phyloP scores from a whole-genome alignment of 2,113 vertebrate species.

The Trichomycterus rosablanca region DNA sequence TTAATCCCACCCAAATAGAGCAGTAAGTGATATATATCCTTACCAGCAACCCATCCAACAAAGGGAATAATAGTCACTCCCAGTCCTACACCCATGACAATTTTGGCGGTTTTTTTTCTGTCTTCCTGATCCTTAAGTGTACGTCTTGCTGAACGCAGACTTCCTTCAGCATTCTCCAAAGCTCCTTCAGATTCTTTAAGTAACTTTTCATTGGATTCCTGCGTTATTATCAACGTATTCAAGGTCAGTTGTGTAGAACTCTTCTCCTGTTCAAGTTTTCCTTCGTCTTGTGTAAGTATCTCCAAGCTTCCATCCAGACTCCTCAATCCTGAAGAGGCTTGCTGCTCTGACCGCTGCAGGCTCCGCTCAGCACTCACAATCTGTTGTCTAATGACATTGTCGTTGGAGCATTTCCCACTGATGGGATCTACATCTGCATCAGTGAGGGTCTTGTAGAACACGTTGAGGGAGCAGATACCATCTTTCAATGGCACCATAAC shows the following conservation, averaged over 20 bases:
- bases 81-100: background rate
- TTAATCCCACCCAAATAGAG: too few relatives aligned
- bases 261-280: background rate
- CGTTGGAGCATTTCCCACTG: background rate
- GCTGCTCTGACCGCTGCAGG: background rate
- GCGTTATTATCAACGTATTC: background rate
- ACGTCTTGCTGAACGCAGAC: background rate
- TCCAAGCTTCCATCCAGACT: background rate
- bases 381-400: slow-evolving; percentile 6
- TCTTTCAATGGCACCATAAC: background rate
- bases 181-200: background rate
- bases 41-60: slow-evolving; percentile 24
- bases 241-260: background rate
- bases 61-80: background rate
- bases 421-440: background rate
- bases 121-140: background rate
- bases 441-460: background rate
- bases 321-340: background rate
- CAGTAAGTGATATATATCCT: too few relatives aligned
- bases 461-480: slow-evolving; percentile 5
- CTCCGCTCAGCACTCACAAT: background rate
- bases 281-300: background rate
- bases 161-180: background rate
- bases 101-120: background rate
- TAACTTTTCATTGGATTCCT: background rate